phyloP scores from a whole-genome alignment of 2,888 invertebrate genomes.

The Aricia artaxerxes region DNA sequence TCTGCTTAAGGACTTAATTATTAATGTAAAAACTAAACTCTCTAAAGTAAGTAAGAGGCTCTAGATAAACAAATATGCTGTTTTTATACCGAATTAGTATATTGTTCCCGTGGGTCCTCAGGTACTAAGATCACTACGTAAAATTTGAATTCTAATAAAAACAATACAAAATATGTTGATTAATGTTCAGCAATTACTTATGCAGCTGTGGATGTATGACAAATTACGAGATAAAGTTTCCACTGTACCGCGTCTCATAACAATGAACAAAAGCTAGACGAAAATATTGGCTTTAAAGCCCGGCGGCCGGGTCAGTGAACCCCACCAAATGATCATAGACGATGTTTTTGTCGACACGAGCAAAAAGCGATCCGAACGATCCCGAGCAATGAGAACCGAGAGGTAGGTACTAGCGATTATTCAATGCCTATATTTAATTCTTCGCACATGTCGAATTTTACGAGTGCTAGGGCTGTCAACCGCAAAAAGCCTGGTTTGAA shows the following conservation, averaged over 20 bases:
- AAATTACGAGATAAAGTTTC: neutral
- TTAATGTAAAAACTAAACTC: no score
- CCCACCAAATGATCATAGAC: constrained; percentile 46
- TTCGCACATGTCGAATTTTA: constrained; percentile 44
- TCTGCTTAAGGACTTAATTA: no score
- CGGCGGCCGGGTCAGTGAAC: constrained; percentile 74
- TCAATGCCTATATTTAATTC: constrained; percentile 39
- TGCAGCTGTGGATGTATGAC: neutral
- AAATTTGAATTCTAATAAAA: neutral
- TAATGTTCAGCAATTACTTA: neutral
- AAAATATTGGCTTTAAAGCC: constrained; percentile 73
- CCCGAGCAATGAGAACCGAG: constrained; percentile 34
- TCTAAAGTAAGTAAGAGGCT: no score
- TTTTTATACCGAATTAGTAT: no score
- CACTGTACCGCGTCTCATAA: neutral
- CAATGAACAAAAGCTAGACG: constrained; percentile 53
- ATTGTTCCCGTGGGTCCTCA: no score
- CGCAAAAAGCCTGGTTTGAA: neutral
- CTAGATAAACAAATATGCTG: no score
- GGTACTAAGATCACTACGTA: no score
- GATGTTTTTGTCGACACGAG: constrained; percentile 27
- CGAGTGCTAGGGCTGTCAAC: constrained; percentile 32
- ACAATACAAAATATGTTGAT: neutral
- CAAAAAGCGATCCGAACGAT: constrained; percentile 57
- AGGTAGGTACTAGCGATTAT: constrained; percentile 36